Percentiles rank a stretch among this genome's conserved stretches.
Conservation (phyloP, 1,140 invertebrate genomes). For the Papilio polytes region DNA sequence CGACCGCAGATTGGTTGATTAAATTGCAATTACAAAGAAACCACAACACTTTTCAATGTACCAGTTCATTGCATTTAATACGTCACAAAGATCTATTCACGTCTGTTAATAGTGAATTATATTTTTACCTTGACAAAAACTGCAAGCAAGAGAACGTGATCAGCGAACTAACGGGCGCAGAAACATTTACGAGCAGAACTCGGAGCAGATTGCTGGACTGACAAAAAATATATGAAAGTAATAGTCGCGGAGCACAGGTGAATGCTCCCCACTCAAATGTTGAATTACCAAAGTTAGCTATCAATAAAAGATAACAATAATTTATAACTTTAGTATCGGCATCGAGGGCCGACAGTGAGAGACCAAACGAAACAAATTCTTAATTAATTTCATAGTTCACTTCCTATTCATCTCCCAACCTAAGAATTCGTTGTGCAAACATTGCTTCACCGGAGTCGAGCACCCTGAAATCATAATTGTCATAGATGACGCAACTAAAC, state of each 20-base stretch:
- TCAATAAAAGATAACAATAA: no score
- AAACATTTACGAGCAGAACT: background rate
- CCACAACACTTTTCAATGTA: background rate
- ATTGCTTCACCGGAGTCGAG: slow-evolving; percentile 10
- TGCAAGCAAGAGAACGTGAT: slow-evolving; percentile 25
- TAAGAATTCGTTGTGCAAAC: slow-evolving; percentile 5
- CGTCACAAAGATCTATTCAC: background rate
- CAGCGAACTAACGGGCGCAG: background rate
- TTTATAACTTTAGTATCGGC: background rate
- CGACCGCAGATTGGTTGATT: background rate
- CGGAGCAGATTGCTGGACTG: background rate
- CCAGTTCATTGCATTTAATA: slow-evolving; percentile 13
- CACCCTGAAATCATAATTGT: slow-evolving; percentile 30
- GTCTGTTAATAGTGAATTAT: slow-evolving; percentile 5
- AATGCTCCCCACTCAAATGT: background rate
- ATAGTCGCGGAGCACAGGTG: background rate
- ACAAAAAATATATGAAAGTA: slow-evolving; percentile 15
- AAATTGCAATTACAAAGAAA: background rate
- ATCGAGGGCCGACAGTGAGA: background rate
- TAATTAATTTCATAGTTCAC: slow-evolving; percentile 25
- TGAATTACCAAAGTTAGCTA: background rate
- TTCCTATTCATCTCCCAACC: background rate
- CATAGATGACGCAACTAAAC: slow-evolving; percentile 13
- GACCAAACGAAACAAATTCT: slow-evolving; percentile 13
- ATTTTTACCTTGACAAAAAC: slow-evolving; percentile 21